Conservation (phyloP, 2,113 vertebrate genomes). For the Podarcis cretensis region DNA sequence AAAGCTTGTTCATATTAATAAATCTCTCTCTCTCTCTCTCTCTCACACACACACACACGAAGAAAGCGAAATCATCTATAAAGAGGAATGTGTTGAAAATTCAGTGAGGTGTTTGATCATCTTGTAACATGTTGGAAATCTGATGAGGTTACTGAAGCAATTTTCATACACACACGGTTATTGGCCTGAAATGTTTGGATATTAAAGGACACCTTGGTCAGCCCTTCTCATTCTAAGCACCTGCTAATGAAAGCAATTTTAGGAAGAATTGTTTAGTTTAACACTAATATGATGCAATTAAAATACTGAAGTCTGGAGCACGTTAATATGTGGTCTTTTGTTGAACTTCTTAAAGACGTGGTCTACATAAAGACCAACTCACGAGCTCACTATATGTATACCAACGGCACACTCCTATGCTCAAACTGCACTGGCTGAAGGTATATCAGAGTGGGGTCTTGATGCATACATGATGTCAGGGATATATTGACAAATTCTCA, state of each 20-base stretch:
- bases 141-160: too few species aligned
- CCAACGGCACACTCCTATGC: background rate
- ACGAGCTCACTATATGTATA: background rate
- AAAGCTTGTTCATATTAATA: slow-evolving; percentile 13
- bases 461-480: background rate
- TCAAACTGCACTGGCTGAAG: background rate
- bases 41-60: background rate
- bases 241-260: slow-evolving; percentile 17
- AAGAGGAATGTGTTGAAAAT: slow-evolving; percentile 33
- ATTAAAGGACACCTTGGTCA: background rate
- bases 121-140: too few species aligned
- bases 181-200: background rate
- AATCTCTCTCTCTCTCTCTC: too few species aligned
- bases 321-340: background rate
- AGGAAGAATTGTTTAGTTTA: slow-evolving; percentile 17
- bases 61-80: slow-evolving; percentile 10
- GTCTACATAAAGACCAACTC: background rate
- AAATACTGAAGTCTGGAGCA: background rate
- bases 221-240: background rate
- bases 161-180: background rate
- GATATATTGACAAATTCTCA: background rate
- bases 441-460: background rate
- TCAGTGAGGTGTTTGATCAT: slow-evolving; percentile 22
- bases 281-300: slow-evolving; percentile 37
- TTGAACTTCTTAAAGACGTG: background rate